Conservation (phyloP, 2,113 vertebrate genomes). For the Planiliza haematocheilus region DNA sequence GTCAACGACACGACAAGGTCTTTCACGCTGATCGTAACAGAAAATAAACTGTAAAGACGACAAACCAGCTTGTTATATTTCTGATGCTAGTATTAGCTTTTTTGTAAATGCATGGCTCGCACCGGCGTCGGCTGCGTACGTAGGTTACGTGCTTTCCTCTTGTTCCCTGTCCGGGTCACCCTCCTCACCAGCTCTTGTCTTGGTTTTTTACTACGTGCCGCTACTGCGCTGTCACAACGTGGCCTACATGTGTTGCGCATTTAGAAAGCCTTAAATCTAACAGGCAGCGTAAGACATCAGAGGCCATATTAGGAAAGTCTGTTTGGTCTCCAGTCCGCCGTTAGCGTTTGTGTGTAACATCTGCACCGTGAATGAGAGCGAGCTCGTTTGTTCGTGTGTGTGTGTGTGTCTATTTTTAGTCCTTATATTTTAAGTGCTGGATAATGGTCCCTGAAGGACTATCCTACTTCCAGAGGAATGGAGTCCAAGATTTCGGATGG, state of each 20-base stretch:
- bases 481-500: conserved; percentile 33
- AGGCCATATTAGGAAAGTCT: conserved; percentile 24
- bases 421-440: conserved; percentile 42
- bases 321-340: not conserved
- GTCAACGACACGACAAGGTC: too few species aligned
- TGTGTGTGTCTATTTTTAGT: conserved; percentile 43
- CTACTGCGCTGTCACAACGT: too few species aligned
- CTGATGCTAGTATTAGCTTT: too few species aligned
- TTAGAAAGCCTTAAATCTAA: not conserved
- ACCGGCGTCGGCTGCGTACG: too few species aligned
- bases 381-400: not conserved
- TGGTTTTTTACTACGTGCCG: too few species aligned
- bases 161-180: too few species aligned
- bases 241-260: not conserved
- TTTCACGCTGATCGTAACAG: too few species aligned
- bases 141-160: too few species aligned
- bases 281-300: not conserved
- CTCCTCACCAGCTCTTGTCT: too few species aligned
- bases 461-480: conserved; percentile 47
- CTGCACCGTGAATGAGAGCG: conserved; percentile 19
- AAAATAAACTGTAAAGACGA: too few species aligned
- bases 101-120: too few species aligned
- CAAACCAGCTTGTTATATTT: too few species aligned
- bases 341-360: not conserved
- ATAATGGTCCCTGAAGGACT: conserved; percentile 57